Conservation (phyloP, 2,888 invertebrate genomes). For the Eucera pruinosa region DNA sequence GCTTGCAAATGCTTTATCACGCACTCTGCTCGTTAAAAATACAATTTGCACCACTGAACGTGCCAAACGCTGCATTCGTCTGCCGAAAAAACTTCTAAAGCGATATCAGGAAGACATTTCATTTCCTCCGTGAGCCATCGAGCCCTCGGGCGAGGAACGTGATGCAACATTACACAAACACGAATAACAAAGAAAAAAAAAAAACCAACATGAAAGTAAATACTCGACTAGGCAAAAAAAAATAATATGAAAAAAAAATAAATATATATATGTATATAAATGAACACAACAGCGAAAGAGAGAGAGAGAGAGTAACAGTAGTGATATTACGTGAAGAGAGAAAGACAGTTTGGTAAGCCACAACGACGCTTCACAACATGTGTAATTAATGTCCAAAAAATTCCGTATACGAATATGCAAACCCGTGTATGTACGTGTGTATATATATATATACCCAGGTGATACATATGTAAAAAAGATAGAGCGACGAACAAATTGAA, state of each 20-base stretch:
- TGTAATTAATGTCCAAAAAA: conserved; percentile 38
- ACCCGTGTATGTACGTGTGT: conserved; percentile 40
- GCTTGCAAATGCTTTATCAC: no score
- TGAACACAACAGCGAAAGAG: conserved; percentile 42
- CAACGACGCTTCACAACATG: conserved; percentile 62
- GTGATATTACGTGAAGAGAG: conserved; percentile 62
- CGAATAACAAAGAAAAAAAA: conserved; percentile 9
- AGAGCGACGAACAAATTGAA: conserved; percentile 76
- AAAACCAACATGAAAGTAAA: no score
- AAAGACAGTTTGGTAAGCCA: conserved; percentile 75
- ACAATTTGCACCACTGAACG: no score
- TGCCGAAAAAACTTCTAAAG: not conserved
- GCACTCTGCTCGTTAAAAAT: no score
- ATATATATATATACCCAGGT: conserved; percentile 53
- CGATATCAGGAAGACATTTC: conserved; percentile 40
- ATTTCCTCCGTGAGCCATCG: conserved; percentile 63
- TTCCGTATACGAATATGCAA: conserved; percentile 33
- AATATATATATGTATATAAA: no score
- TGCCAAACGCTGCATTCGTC: not conserved
- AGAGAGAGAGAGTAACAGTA: conserved; percentile 49
- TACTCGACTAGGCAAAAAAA: no score
- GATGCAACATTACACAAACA: conserved; percentile 22
- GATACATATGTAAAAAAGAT: conserved; percentile 62
- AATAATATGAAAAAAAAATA: no score
- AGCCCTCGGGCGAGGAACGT: conserved; percentile 63